Conservation (phyloP, 2,113 vertebrate genomes). For the Sinocyclocheilus rhinocerous region DNA sequence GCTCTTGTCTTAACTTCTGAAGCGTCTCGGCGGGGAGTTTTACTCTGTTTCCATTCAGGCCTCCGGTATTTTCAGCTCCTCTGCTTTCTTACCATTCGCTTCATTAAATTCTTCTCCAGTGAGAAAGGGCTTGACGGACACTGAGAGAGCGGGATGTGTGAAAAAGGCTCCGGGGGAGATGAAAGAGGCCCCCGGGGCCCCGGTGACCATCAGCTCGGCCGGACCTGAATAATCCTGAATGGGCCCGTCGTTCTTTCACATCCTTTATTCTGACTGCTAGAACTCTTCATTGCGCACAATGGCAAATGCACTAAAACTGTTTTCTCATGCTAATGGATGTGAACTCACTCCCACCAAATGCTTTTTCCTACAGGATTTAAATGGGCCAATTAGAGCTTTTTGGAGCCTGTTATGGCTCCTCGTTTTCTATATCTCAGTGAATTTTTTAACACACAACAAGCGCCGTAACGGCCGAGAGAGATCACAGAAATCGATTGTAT, state of each 20-base stretch:
- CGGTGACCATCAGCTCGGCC: slow-evolving; percentile 75
- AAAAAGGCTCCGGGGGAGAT: slow-evolving; percentile 72
- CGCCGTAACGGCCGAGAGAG: background rate
- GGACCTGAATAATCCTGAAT: slow-evolving; percentile 83
- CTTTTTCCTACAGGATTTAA: slow-evolving; percentile 56
- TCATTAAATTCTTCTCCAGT: slow-evolving; percentile 88
- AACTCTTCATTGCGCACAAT: slow-evolving; percentile 91
- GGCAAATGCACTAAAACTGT: slow-evolving; percentile 89
- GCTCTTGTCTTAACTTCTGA: slow-evolving; percentile 68
- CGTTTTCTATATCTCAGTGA: slow-evolving; percentile 14
- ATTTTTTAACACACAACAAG: slow-evolving; percentile 34
- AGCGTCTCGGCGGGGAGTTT: slow-evolving; percentile 65
- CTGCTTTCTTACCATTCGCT: slow-evolving; percentile 72
- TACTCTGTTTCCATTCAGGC: slow-evolving; percentile 62
- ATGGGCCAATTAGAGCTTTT: slow-evolving; percentile 60
- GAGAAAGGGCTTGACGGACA: slow-evolving; percentile 76
- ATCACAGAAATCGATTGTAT: slow-evolving; percentile 71
- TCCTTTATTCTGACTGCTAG: slow-evolving; percentile 83
- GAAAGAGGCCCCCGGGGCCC: slow-evolving; percentile 82
- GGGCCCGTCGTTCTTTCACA: slow-evolving; percentile 82
- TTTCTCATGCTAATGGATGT: slow-evolving; percentile 93
- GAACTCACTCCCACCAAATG: slow-evolving; percentile 78
- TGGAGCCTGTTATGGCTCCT: slow-evolving; percentile 47
- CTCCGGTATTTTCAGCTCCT: background rate
- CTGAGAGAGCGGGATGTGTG: slow-evolving; percentile 78